Percentiles rank a stretch among this genome's conserved stretches.
Conservation (phyloP, 2,888 invertebrate genomes). For the Leptinotarsa juncta region DNA sequence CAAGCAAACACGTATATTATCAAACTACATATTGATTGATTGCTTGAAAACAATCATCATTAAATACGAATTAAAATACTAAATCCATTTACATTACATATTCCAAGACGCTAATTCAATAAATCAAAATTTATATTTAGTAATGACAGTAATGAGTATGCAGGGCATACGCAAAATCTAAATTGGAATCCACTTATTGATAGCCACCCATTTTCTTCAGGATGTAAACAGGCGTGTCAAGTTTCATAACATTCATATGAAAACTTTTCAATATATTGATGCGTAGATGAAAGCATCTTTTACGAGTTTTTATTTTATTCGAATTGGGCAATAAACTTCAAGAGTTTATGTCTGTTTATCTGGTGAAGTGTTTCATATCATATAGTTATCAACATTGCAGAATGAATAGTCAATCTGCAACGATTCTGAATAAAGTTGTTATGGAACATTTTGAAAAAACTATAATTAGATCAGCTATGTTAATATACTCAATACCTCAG, state of each 20-base stretch:
- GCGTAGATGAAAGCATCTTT: not conserved
- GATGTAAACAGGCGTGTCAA: not conserved
- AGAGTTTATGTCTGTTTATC: not conserved
- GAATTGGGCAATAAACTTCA: not conserved
- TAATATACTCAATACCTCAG: too few species aligned
- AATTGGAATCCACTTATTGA: not conserved
- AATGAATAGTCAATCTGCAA: not conserved
- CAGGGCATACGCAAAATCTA: not conserved
- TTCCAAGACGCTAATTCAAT: not conserved
- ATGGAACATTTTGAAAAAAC: not conserved
- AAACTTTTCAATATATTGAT: not conserved
- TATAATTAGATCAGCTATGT: not conserved
- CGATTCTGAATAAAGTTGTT: not conserved
- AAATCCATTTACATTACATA: too few species aligned
- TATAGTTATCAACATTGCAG: not conserved
- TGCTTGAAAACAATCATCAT: too few species aligned
- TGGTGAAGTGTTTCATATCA: not conserved
- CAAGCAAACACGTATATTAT: too few species aligned
- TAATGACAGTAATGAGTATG: constrained; percentile 9
- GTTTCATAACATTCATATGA: not conserved
- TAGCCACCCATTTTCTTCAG: not conserved
- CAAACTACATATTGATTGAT: too few species aligned
- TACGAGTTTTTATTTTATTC: not conserved
- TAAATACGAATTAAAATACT: too few species aligned
- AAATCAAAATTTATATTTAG: not conserved